Conservation (phyloP, 2,797 vertebrate genomes). For the Spondyliosoma cantharus region DNA sequence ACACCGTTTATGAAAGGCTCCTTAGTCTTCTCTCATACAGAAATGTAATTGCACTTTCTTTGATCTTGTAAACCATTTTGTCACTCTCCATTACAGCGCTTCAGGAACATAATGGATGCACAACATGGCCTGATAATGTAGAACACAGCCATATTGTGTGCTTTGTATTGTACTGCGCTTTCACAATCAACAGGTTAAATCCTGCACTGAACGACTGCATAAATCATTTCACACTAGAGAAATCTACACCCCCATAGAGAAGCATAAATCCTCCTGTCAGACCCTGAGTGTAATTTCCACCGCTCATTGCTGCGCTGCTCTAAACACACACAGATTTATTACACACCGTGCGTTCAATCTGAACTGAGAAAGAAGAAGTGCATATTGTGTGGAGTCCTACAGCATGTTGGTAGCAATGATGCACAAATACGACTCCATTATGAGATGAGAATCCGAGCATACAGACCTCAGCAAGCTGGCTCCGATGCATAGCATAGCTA, state of each 20-base stretch:
- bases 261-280: slow-evolving; percentile 39
- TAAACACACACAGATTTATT: slow-evolving; percentile 31
- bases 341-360: neutral
- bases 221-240: slow-evolving; percentile 16
- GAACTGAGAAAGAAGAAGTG: neutral
- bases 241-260: slow-evolving; percentile 1
- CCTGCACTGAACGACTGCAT: slow-evolving; percentile 1
- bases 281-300: slow-evolving; percentile 21
- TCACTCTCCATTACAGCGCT: neutral
- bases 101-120: slow-evolving; percentile 5
- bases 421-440: slow-evolving; percentile 3
- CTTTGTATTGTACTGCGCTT: slow-evolving; percentile 5
- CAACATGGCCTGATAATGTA: neutral
- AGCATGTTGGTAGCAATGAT: neutral
- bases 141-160: slow-evolving; percentile 27
- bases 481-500: neutral
- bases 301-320: slow-evolving; percentile 15
- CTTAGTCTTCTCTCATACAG: neutral
- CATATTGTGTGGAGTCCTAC: neutral
- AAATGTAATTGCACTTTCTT: too few relatives aligned
- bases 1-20: neutral
- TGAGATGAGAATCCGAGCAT: neutral
- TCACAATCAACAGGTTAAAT: slow-evolving; percentile 28
- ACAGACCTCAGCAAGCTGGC: neutral
- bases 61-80: neutral